phyloP scores from a whole-genome alignment of 2,888 invertebrate species.

The Panorpa germanica region DNA sequence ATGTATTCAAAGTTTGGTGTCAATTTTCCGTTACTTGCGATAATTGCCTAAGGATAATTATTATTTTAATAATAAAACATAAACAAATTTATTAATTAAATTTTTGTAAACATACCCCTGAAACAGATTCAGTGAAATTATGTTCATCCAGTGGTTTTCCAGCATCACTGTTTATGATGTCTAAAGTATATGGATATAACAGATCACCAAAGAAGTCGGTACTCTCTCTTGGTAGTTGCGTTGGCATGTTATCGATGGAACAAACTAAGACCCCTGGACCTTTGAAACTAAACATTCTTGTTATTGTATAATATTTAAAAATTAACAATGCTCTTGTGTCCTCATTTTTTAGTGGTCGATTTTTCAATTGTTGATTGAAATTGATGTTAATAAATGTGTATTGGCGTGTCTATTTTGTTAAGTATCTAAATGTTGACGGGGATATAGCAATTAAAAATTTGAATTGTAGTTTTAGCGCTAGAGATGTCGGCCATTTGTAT shows the following conservation, averaged over 20 bases:
- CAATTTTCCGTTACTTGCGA: slow-evolving; percentile 84
- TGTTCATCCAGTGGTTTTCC: slow-evolving; percentile 59
- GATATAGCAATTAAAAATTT: too few relatives aligned
- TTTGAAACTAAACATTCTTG: slow-evolving; percentile 46
- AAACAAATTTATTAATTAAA: slow-evolving; percentile 3
- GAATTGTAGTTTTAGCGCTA: too few relatives aligned
- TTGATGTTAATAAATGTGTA: too few relatives aligned
- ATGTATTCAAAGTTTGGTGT: slow-evolving; percentile 93
- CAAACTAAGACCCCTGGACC: slow-evolving; percentile 98
- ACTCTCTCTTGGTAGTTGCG: slow-evolving; percentile 90
- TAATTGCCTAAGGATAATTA: slow-evolving; percentile 59
- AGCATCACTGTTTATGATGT: slow-evolving; percentile 77
- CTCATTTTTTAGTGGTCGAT: too few relatives aligned
- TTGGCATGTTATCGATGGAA: slow-evolving; percentile 99
- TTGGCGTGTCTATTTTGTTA: too few relatives aligned
- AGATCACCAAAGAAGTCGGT: slow-evolving; percentile 96
- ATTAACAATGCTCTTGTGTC: slow-evolving; percentile 5
- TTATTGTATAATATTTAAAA: slow-evolving; percentile 5
- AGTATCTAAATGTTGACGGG: too few relatives aligned
- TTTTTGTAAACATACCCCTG: slow-evolving; percentile 30
- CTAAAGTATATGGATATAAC: slow-evolving; percentile 69
- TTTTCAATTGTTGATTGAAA: too few relatives aligned
- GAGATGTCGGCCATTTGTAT: too few relatives aligned
- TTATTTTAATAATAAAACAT: slow-evolving; percentile 5
- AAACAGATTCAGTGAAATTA: slow-evolving; percentile 48